phyloP scores from a whole-genome alignment of 2,113 vertebrate species.

The Gracilinanus agilis region DNA sequence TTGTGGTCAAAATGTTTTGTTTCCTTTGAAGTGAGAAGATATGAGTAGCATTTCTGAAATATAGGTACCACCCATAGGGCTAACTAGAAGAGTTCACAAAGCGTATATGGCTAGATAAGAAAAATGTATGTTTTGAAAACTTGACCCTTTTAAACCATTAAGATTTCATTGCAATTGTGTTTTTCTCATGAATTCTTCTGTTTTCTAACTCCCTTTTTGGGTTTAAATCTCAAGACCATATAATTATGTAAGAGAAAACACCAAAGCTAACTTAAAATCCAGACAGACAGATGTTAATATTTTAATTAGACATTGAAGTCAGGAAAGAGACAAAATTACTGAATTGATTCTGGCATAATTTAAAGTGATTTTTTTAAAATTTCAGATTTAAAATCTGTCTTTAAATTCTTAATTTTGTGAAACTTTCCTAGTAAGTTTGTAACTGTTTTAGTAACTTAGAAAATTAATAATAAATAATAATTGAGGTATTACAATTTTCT shows the following conservation, averaged over 20 bases:
- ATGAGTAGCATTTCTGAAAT: slow-evolving; percentile 54
- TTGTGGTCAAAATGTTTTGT: slow-evolving; percentile 51
- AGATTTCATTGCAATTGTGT: slow-evolving; percentile 55
- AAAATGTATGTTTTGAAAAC: slow-evolving; percentile 48
- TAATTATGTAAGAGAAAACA: slow-evolving; percentile 42
- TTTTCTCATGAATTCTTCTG: slow-evolving; percentile 59
- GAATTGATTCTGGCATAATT: slow-evolving; percentile 20
- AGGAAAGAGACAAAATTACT: slow-evolving; percentile 21
- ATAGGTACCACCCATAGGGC: slow-evolving; percentile 48
- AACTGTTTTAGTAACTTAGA: slow-evolving; percentile 45
- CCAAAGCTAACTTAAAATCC: slow-evolving; percentile 46
- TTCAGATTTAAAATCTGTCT: slow-evolving; percentile 50
- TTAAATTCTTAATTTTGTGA: slow-evolving; percentile 48
- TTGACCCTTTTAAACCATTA: slow-evolving; percentile 44
- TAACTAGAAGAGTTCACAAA: slow-evolving; percentile 45
- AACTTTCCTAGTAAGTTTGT: slow-evolving; percentile 42
- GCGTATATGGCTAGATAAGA: slow-evolving; percentile 13
- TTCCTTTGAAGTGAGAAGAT: slow-evolving; percentile 58
- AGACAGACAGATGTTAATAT: slow-evolving; percentile 44
- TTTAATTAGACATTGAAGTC: slow-evolving; percentile 61
- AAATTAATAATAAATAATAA: slow-evolving; percentile 22
- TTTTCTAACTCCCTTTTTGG: slow-evolving; percentile 64
- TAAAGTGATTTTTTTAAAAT: slow-evolving; percentile 5
- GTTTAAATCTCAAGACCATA: slow-evolving; percentile 41
- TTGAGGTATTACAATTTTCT: slow-evolving; percentile 27